A percentile compares a stretch with the other conserved stretches of the same genome.
phyloP scores from a whole-genome alignment of 2,888 invertebrate genomes.

The Cryptus viduatorius region DNA sequence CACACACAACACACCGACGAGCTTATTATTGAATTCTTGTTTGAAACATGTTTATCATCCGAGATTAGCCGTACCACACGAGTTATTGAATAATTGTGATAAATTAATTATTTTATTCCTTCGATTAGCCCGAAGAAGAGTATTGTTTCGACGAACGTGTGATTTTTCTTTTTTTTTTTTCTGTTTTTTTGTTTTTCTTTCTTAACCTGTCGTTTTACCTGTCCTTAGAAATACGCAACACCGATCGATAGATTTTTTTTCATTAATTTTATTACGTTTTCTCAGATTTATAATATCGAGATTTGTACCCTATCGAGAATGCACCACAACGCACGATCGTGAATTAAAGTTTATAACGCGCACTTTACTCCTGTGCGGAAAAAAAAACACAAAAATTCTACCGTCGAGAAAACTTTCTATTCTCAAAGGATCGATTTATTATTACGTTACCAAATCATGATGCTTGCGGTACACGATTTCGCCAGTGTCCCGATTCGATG shows the following conservation, averaged over 20 bases:
- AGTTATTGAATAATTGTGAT: slow-evolving; percentile 53
- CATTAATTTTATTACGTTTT: slow-evolving; percentile 1
- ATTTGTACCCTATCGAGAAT: neutral
- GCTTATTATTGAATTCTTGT: slow-evolving; percentile 47
- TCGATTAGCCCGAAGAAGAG: slow-evolving; percentile 3
- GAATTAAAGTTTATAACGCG: slow-evolving; percentile 6
- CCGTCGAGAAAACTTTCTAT: neutral
- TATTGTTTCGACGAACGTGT: slow-evolving; percentile 17
- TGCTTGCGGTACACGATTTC: slow-evolving; percentile 13
- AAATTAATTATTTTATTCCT: slow-evolving; percentile 32
- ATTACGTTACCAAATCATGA: slow-evolving; percentile 38
- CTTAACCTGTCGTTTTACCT: slow-evolving; percentile 11
- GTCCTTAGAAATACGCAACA: slow-evolving; percentile 10
- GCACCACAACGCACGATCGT: neutral
- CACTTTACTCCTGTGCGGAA: neutral
- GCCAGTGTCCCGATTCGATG: slow-evolving; percentile 16
- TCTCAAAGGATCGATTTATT: slow-evolving; percentile 27
- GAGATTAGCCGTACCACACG: slow-evolving; percentile 23
- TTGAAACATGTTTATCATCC: slow-evolving; percentile 27
- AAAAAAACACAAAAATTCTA: neutral
- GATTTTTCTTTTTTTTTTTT: neutral
- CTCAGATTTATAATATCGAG: slow-evolving; percentile 2
- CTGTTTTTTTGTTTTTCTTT: neutral
- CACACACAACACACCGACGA: slow-evolving; percentile 21
- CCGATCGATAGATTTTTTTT: neutral